Percentiles rank a stretch among this genome's conserved stretches.
These are phyloP conservation scores for Epiperipatus broadwayi DNA, from an alignment of 2,888 invertebrate species.

Conservation along the genomic window DNA sequence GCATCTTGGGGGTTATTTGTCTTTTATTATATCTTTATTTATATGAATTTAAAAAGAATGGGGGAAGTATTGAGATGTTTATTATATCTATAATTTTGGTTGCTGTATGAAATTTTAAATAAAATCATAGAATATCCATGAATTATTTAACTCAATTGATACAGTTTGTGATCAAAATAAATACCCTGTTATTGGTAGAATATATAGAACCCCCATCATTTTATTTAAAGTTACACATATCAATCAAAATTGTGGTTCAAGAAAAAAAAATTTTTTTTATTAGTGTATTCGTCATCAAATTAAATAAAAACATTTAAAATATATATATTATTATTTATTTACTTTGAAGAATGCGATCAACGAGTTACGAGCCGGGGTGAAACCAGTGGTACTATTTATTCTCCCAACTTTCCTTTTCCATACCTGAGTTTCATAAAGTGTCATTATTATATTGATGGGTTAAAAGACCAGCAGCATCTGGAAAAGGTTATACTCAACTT, in stretches of 20 bases:
- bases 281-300: constrained; percentile 6
- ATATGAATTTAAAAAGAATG: too few species aligned
- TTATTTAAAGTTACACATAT: constrained; percentile 16
- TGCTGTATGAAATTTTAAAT: too few species aligned
- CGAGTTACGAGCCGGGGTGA: constrained; percentile 83
- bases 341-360: constrained; percentile 69
- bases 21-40: too few species aligned
- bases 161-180: too few species aligned
- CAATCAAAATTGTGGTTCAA: background rate
- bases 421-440: constrained; percentile 91
- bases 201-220: too few species aligned
- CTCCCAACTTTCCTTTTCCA: constrained; percentile 86
- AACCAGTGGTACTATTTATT: constrained; percentile 75
- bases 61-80: too few species aligned
- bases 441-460: constrained; percentile 92
- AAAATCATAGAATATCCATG: too few species aligned
- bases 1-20: too few species aligned
- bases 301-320: background rate
- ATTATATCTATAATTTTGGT: too few species aligned
- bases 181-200: too few species aligned
- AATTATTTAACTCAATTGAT: too few species aligned
- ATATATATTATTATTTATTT: background rate
- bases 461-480: constrained; percentile 88
- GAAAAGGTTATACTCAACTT: constrained; percentile 81
- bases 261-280: background rate